These are phyloP conservation scores for Dynastes maya DNA, from an alignment of 2,888 invertebrate species.

Conservation along the genomic window DNA sequence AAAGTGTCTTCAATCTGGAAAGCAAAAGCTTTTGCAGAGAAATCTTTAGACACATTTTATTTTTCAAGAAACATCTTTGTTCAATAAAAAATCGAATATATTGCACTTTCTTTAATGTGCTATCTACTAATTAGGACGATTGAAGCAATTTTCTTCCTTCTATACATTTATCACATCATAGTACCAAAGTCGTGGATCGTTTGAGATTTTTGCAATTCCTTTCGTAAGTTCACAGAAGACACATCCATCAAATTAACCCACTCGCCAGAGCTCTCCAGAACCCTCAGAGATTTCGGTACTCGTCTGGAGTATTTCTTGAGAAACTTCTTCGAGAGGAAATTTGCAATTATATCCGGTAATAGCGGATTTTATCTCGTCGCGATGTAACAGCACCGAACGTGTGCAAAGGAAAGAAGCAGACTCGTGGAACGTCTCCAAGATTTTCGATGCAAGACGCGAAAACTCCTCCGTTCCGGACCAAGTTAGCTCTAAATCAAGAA, in stretches of 20 bases:
- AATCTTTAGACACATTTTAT: too few relatives aligned
- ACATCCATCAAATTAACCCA: background rate
- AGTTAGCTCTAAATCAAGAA: constrained; percentile 35
- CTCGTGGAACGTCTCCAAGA: constrained; percentile 26
- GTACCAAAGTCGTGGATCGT: background rate
- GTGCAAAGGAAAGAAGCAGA: constrained; percentile 10
- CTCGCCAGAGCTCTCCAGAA: background rate
- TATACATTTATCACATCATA: too few relatives aligned
- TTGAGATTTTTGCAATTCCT: background rate
- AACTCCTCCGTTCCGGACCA: constrained; percentile 16
- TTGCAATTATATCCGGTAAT: constrained; percentile 17
- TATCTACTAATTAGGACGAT: too few relatives aligned
- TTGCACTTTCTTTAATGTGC: too few relatives aligned
- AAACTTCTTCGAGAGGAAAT: constrained; percentile 4
- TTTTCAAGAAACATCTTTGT: too few relatives aligned
- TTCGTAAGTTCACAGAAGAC: background rate
- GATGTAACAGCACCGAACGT: background rate
- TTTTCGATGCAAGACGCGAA: constrained; percentile 19
- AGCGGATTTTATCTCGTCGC: constrained; percentile 21
- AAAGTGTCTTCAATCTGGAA: too few relatives aligned
- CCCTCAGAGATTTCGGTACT: background rate
- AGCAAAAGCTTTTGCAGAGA: too few relatives aligned
- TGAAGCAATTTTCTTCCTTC: too few relatives aligned
- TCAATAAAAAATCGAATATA: too few relatives aligned
- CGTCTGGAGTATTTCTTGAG: background rate